phyloP scores from a whole-genome alignment of 2,888 invertebrate species.

The Trichacis sp. region DNA sequence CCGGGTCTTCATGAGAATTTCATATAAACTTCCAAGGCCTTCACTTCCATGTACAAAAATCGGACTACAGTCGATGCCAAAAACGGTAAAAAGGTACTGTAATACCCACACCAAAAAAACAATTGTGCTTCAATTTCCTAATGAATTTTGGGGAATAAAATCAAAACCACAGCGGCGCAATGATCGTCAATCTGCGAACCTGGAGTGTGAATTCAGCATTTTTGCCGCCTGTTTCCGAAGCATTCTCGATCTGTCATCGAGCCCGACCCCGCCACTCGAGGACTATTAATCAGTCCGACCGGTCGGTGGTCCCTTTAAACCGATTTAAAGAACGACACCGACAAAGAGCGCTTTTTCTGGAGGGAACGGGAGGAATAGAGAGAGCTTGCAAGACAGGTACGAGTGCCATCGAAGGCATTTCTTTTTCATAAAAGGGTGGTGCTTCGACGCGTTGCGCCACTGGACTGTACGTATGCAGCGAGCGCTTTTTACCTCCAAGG shows the following conservation, averaged over 20 bases:
- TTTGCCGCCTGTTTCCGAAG: slow-evolving; percentile 56
- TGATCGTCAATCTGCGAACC: slow-evolving; percentile 7
- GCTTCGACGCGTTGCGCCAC: slow-evolving; percentile 30
- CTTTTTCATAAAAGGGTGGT: slow-evolving; percentile 43
- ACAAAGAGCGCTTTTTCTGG: slow-evolving; percentile 54
- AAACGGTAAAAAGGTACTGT: too few relatives aligned
- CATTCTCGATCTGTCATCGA: slow-evolving; percentile 64
- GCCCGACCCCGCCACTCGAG: slow-evolving; percentile 47
- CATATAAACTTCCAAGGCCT: too few relatives aligned
- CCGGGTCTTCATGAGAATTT: too few relatives aligned
- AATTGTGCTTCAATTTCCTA: too few relatives aligned
- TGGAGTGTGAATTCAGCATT: slow-evolving; percentile 59
- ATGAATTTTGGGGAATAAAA: too few relatives aligned
- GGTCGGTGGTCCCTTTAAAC: slow-evolving; percentile 64
- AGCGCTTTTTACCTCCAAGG: slow-evolving; percentile 17
- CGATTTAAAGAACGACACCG: slow-evolving; percentile 60
- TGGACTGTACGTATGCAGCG: slow-evolving; percentile 13
- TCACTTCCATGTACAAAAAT: too few relatives aligned
- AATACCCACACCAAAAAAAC: too few relatives aligned
- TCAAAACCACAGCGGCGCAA: slow-evolving; percentile 10
- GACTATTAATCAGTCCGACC: slow-evolving; percentile 62
- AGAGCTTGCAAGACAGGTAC: slow-evolving; percentile 24
- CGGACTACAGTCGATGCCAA: too few relatives aligned
- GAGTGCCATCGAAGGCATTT: slow-evolving; percentile 41
- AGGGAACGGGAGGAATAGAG: slow-evolving; percentile 23